phyloP scores from a whole-genome alignment of 2,888 invertebrate genomes.

The Quadriops clusia region DNA sequence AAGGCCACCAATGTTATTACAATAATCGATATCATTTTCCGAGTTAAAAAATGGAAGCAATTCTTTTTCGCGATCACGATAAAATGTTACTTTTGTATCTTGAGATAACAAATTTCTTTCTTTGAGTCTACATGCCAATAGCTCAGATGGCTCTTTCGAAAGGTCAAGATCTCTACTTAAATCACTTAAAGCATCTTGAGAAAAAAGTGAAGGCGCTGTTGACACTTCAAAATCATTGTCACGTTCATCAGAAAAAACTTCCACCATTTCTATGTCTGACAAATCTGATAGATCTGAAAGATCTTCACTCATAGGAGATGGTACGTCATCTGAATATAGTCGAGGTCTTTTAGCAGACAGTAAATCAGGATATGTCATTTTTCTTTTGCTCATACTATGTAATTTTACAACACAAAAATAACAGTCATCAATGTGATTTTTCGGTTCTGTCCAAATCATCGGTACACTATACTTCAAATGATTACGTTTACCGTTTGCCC shows the following conservation, averaged over 20 bases:
- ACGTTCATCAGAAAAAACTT: conserved; percentile 4
- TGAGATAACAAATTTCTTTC: conserved; percentile 14
- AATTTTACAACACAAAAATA: no score
- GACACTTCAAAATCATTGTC: conserved; percentile 8
- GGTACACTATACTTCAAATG: neutral
- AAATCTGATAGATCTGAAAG: conserved; percentile 8
- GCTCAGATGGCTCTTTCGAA: conserved; percentile 17
- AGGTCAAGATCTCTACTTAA: conserved; percentile 18
- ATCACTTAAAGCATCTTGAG: conserved; percentile 17
- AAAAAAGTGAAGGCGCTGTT: conserved; percentile 6
- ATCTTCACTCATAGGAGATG: no score
- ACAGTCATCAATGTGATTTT: no score
- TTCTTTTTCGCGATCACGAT: conserved; percentile 12
- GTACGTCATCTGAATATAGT: no score
- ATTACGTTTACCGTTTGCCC: conserved; percentile 12
- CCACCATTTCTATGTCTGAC: conserved; percentile 6
- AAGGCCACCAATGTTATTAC: conserved; percentile 12
- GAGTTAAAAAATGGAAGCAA: conserved; percentile 12
- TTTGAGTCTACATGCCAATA: conserved; percentile 17
- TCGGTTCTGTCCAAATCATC: conserved; percentile 1
- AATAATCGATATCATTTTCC: conserved; percentile 14
- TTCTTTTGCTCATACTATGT: no score
- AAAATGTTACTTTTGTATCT: conserved; percentile 10
- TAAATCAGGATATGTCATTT: no score
- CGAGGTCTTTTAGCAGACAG: no score